phyloP scores from a whole-genome alignment of 2,797 vertebrate species.

The Kryptolebias ocellatus region DNA sequence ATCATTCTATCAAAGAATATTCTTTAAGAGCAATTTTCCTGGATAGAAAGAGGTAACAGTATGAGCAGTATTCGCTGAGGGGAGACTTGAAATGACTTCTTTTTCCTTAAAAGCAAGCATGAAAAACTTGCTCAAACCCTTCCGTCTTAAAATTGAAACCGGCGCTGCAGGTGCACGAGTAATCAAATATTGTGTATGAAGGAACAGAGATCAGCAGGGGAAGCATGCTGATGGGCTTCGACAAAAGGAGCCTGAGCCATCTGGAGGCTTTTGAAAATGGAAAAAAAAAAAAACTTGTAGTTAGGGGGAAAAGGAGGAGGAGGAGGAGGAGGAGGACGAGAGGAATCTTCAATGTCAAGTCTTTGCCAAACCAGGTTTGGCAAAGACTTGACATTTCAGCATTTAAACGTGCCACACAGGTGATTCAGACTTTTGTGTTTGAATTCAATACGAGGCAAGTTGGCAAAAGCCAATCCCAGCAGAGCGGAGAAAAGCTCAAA shows the following conservation, averaged over 20 bases:
- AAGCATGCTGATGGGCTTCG: slow-evolving; percentile 49
- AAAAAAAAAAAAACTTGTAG: slow-evolving; percentile 41
- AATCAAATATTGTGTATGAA: slow-evolving; percentile 66
- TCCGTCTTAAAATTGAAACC: slow-evolving; percentile 46
- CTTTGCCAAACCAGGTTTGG: slow-evolving; percentile 32
- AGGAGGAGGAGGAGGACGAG: slow-evolving; percentile 26
- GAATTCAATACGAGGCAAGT: not conserved
- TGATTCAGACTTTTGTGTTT: no score
- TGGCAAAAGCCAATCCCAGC: not conserved
- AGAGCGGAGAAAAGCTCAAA: not conserved
- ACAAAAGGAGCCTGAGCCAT: slow-evolving; percentile 71
- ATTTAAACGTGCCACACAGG: no score
- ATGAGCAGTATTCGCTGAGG: slow-evolving; percentile 18
- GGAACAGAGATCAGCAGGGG: slow-evolving; percentile 59
- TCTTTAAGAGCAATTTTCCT: slow-evolving; percentile 23
- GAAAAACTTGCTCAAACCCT: slow-evolving; percentile 50
- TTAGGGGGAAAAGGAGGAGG: slow-evolving; percentile 20
- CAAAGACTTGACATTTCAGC: not conserved
- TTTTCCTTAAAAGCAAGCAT: slow-evolving; percentile 47
- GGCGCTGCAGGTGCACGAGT: slow-evolving; percentile 60
- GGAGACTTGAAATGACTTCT: slow-evolving; percentile 38
- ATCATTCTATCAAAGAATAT: slow-evolving; percentile 9
- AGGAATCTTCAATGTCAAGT: slow-evolving; percentile 54
- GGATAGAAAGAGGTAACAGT: slow-evolving; percentile 35
- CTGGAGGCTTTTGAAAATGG: slow-evolving; percentile 66